Evolutionary conservation across 2,113 vertebrate genomes (phyloP), one percentile per base, ranked within the genome.

Genomic region (Gopherus evgoodei): DNA sequence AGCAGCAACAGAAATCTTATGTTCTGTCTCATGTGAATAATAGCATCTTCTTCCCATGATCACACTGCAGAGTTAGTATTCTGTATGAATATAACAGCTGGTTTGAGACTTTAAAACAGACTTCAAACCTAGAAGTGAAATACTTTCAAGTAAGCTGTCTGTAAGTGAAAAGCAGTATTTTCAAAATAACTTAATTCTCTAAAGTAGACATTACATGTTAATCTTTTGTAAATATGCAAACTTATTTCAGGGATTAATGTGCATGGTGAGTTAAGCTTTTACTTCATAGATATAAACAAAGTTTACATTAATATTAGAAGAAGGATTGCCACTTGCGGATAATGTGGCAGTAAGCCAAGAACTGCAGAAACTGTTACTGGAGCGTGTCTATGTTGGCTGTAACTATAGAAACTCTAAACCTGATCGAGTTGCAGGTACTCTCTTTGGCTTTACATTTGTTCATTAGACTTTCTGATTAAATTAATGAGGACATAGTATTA

Each of bases 291-390:
- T 95, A 25, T 38, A 94, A 94, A 94, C 79, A 94, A 83, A 91
- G 25, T 95, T 94, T 93, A 80, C 95, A 81, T 96, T 93, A 89
- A 88, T 89, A 81, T 88, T 94, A 84, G 78, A 50, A 85, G 69
- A 88, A 91, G 75, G 81, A 91, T 95, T 89, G 47, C n/a, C 90
- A 86, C 93, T 96, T 94, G 90, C 56, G 14, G 88, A 47, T 95
- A 96, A 94, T 86, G 75, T 96, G 90, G 84, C 88, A 91, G 59
- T 80, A 90, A 96, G 87, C 90, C 90, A 96, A 62, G 75, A 94
- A 84, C 72, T 90, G 91, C 87, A 96, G 95, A 81, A 85, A 52
- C 87, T 94, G 35, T 78, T 88, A 93, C 80, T 94, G 81, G 94
- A 95, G 31, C 49, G 5, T 94, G 76, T 91, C 76, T 56, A 31